Conservation (phyloP, 1,140 invertebrate species). For the Drosophila equinoxialis region DNA sequence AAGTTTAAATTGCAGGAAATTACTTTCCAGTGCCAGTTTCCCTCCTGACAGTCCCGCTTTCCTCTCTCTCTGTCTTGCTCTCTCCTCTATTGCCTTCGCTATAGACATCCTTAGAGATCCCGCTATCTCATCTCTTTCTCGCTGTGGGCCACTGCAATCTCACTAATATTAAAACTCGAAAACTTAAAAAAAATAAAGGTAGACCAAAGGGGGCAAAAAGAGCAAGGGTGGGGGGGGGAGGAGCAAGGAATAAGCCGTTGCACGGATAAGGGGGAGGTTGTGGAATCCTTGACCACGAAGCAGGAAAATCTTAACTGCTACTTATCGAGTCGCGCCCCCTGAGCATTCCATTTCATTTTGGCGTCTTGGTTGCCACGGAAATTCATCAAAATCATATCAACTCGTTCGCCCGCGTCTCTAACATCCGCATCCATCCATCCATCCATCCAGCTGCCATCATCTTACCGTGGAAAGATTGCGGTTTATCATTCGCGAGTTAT, state of each 20-base stretch:
- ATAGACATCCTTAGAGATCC: not conserved
- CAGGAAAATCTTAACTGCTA: constrained; percentile 77
- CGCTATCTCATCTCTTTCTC: constrained; percentile 40
- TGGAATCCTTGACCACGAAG: constrained; percentile 51
- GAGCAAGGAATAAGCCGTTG: not conserved
- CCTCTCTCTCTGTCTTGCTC: too few relatives aligned
- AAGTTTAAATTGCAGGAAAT: constrained; percentile 82
- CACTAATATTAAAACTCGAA: constrained; percentile 73
- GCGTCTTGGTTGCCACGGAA: constrained; percentile 75
- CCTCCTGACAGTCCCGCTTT: not conserved
- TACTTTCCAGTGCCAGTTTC: constrained; percentile 64
- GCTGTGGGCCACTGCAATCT: constrained; percentile 40
- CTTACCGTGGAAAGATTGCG: constrained; percentile 44
- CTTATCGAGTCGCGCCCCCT: constrained; percentile 65
- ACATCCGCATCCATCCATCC: not conserved
- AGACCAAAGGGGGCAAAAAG: not conserved
- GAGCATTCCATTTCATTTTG: constrained; percentile 69
- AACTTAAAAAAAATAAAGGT: constrained; percentile 9
- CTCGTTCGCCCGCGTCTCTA: constrained; percentile 53
- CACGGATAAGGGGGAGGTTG: not conserved
- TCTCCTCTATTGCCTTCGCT: too few relatives aligned
- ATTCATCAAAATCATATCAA: constrained; percentile 82
- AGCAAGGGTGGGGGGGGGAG: not conserved
- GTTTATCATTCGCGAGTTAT: constrained; percentile 69
- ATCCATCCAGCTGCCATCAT: not conserved